Conservation (phyloP, 2,888 invertebrate species). For the Scrobipalpa costella region DNA sequence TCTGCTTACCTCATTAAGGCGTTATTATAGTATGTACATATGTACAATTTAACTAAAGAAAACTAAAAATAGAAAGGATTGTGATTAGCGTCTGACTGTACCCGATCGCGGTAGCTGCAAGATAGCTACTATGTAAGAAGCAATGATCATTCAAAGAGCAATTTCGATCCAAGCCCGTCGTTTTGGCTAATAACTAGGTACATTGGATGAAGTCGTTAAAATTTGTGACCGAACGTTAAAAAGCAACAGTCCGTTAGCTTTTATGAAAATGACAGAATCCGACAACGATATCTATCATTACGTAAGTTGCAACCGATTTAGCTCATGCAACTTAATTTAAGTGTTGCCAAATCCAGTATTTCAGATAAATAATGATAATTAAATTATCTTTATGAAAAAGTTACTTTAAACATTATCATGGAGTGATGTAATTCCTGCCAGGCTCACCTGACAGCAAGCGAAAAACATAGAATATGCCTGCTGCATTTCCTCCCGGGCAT, state of each 20-base stretch:
- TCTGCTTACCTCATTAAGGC: too few species aligned
- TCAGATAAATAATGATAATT: neutral
- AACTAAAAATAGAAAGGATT: neutral
- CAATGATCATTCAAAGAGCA: neutral
- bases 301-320: constrained; percentile 11
- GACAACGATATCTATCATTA: neutral
- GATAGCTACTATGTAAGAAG: neutral
- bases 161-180: too few species aligned
- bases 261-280: constrained; percentile 7
- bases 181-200: neutral
- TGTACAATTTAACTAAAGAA: too few species aligned
- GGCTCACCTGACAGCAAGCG: too few species aligned
- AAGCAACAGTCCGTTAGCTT: neutral
- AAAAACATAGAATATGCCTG: too few species aligned
- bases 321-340: neutral
- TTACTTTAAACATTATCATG: too few species aligned
- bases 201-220: neutral
- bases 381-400: neutral
- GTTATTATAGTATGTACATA: too few species aligned
- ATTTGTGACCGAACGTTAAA: constrained; percentile 3
- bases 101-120: neutral
- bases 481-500: too few species aligned
- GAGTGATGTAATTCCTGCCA: too few species aligned
- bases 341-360: neutral
- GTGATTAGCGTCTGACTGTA: neutral